phyloP scores from a whole-genome alignment of 2,797 vertebrate species.

The Etheostoma perlongum region DNA sequence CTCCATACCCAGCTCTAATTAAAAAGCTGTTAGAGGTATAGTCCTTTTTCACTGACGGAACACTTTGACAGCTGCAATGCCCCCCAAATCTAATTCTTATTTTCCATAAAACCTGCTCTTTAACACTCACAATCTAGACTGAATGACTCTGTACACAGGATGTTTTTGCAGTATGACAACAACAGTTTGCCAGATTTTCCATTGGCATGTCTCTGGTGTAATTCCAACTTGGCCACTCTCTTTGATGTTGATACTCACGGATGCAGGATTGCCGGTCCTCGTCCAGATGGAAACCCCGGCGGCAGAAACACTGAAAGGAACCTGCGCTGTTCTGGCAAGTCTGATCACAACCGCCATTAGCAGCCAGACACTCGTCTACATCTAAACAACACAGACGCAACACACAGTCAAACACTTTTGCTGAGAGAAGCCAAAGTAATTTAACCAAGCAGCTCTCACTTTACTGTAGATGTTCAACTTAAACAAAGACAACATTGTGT shows the following conservation, averaged over 20 bases:
- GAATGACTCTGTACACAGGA: not conserved
- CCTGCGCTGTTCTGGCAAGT: constrained; percentile 90
- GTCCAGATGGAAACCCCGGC: constrained; percentile 86
- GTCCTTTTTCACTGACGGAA: not conserved
- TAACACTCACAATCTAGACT: constrained; percentile 1
- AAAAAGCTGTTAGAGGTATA: not conserved
- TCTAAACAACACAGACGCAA: constrained; percentile 82
- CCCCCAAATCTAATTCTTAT: not conserved
- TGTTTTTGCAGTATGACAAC: constrained; percentile 4
- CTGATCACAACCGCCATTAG: constrained; percentile 89
- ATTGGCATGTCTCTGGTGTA: constrained; percentile 22
- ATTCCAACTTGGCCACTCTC: constrained; percentile 10
- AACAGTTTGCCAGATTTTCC: constrained; percentile 33
- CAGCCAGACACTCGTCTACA: constrained; percentile 90
- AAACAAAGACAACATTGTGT: constrained; percentile 39
- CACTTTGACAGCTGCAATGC: not conserved
- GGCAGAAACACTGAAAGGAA: constrained; percentile 92
- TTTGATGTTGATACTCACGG: constrained; percentile 82
- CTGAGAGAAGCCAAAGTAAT: not conserved
- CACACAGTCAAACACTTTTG: constrained; percentile 15
- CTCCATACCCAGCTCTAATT: not conserved
- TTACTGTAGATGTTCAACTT: not conserved
- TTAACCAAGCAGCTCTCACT: not conserved
- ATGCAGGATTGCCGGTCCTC: constrained; percentile 88
- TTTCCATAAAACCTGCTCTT: not conserved